These are phyloP conservation scores for Poecile atricapillus DNA, from an alignment of 2,113 vertebrate genomes.

Conservation along the genomic window DNA sequence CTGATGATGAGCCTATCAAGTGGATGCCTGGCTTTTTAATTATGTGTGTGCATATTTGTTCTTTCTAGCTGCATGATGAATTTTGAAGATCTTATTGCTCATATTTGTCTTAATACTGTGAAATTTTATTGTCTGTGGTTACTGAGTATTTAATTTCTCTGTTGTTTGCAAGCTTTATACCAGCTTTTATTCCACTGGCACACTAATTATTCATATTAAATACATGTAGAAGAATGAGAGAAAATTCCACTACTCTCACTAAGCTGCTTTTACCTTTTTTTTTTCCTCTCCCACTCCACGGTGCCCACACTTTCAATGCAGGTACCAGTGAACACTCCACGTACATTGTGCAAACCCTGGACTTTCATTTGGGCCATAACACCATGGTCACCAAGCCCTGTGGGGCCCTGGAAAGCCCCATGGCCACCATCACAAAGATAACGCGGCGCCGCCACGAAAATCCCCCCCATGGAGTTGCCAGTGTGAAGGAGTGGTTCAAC, in stretches of 20 bases:
- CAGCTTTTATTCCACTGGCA: not conserved
- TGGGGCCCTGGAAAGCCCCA: constrained; percentile 93
- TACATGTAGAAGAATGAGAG: not conserved
- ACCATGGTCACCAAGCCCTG: constrained; percentile 99
- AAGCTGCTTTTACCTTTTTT: not conserved
- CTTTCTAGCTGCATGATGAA: not conserved
- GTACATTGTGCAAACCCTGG: constrained; percentile 94
- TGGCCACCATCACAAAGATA: constrained; percentile 99
- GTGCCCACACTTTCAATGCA: constrained; percentile 14
- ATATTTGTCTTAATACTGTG: not conserved
- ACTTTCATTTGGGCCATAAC: constrained; percentile 96
- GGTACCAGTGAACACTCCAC: constrained; percentile 93
- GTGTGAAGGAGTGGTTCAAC: constrained; percentile 97
- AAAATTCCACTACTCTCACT: not conserved
- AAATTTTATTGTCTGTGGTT: not conserved
- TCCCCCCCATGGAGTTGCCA: constrained; percentile 94
- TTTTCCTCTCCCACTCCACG: not conserved
- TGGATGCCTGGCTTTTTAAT: not conserved
- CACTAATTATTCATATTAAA: not conserved
- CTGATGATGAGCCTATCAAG: not conserved
- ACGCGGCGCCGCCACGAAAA: constrained; percentile 94
- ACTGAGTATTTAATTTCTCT: not conserved
- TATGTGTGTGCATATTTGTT: not conserved
- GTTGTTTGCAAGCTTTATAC: not conserved
- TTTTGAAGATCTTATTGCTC: not conserved